Base-by-base conservation (phyloP, 2,888 invertebrate genomes). In the Cantharis flavilabris region DNA sequence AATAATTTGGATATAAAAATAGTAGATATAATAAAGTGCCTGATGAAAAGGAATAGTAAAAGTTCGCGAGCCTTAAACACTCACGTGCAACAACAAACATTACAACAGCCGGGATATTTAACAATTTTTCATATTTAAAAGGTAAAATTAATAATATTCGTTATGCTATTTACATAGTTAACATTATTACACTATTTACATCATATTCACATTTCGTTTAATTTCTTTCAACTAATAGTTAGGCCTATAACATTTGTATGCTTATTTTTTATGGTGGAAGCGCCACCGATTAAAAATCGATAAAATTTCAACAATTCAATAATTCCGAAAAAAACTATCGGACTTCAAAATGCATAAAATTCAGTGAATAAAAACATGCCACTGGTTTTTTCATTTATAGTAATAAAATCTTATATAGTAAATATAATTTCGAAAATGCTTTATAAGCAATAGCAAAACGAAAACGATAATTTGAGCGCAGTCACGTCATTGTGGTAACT, bases 221-320 rank as follows among this genome's bases (percentile, higher is more conserved):
- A 71, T 75, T 65, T 75, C 70, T 77, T 79, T 79, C 75, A 80
- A 81, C 82, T 82, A 82, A 49, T 80, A 82, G 84, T 86, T 86
- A 86, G 86, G 88, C 88, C 88, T 87, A 86, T 85, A 85, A 85
- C 85, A 87, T 88, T 86, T 88, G 88, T 87, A 87, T 84, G 85
- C 85, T 86, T 85, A 82, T 85, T 85, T 76, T 87, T 86, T 85
- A 82, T 78, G 78, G 85, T 86, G 84, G 85, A 83, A 85, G 84
- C 85, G 83, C 86, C 86, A 85, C 85, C 81, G 81, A 75, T 72
- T 72, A 77, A 77, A 33, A 77, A 33, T 69, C 18, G 73, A 75
- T 20, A 75, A 63, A 70, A 67, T 67, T 67, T 75, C 72, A 65
- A 65, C 16, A 70, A 76, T 70, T 71, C 70, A 70, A 30, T 30